Evolutionary conservation across 2,797 vertebrate genomes (phyloP), one percentile per base, ranked within the genome.

Genomic region (Bucorvus abyssinicus): DNA sequence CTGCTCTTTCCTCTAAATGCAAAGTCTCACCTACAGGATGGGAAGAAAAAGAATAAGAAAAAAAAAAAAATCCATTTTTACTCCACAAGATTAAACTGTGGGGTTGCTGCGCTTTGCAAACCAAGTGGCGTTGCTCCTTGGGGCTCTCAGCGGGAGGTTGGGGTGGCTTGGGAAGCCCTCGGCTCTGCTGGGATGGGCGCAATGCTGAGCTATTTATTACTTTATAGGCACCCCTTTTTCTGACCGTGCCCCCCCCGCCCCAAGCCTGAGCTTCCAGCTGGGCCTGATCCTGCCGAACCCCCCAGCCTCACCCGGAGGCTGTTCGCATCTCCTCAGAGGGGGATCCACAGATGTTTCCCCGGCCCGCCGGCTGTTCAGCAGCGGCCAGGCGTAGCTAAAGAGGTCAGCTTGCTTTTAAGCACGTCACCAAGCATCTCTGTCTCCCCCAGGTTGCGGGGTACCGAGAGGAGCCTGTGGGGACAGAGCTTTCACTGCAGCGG

Each of bases 381-480:
- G 68, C 88, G 65, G 32, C 86, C 76, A 44, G 38, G 89, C 56
- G 7, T 69, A 80, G 36, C 67, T 79, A 71, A 89, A 78, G 82
- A 89, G 92, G 74, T 82, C 92, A 67, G 67, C 60, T 74, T 34
- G 59, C 82, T 87, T 94, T 89, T 79, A 67, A 91, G 22, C 61
- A 67, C 14, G 4, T 75, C 87, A 27, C 36, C 2, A 11, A 83
- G 34, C 78, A 79, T 75, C 79, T 77, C 45, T 2, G 16, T 45
- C 42, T 67, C 55, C 38, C n/a, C 36, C 1, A 22, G 67, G 32
- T 50, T 23, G 27, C 1, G 3, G 57, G 44, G 24, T 40, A 73
- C 17, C 0, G 2, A 69, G 40, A 44, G 34, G 29, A 87, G 50
- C 17, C 69, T 16, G 29, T 47, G 53, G n/a, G 60, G n/a, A 64